phyloP scores from a whole-genome alignment of 2,797 vertebrate species.

The Atherinosoma microstoma region DNA sequence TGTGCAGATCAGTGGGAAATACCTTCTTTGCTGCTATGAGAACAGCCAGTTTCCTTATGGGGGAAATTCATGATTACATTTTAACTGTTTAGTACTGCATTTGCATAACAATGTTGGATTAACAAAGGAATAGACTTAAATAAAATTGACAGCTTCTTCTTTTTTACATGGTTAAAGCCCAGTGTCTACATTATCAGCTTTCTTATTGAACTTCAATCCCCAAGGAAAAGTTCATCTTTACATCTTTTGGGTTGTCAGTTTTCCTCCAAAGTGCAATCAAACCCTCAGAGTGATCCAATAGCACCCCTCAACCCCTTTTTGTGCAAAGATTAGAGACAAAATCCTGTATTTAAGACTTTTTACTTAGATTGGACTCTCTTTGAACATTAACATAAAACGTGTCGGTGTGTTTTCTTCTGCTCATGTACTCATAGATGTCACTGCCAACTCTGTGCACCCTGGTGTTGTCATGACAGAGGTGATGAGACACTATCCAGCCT shows the following conservation, averaged over 20 bases:
- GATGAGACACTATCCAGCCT: conserved; percentile 78
- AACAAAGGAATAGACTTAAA: background rate
- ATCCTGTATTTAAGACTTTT: background rate
- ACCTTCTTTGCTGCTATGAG: too few species aligned
- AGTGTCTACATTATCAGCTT: too few species aligned
- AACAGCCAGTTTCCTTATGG: too few species aligned
- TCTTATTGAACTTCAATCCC: too few species aligned
- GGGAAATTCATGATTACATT: too few species aligned
- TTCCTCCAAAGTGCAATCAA: background rate
- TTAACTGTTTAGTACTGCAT: too few species aligned
- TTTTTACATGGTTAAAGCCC: background rate
- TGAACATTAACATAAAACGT: background rate
- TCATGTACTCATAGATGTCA: conserved; percentile 81
- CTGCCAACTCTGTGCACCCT: conserved; percentile 85
- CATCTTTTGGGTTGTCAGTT: background rate
- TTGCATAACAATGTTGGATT: background rate
- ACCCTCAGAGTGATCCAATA: background rate
- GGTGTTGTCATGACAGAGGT: conserved; percentile 86
- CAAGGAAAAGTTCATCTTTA: conserved; percentile 2
- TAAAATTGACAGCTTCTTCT: background rate
- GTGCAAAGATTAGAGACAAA: background rate
- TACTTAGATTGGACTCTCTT: background rate
- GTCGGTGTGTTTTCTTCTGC: conserved; percentile 13
- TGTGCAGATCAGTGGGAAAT: background rate
- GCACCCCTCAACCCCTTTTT: background rate